Evolutionary conservation across 1,140 invertebrate species (phyloP).

Genomic region (Listronotus oregonensis): DNA sequence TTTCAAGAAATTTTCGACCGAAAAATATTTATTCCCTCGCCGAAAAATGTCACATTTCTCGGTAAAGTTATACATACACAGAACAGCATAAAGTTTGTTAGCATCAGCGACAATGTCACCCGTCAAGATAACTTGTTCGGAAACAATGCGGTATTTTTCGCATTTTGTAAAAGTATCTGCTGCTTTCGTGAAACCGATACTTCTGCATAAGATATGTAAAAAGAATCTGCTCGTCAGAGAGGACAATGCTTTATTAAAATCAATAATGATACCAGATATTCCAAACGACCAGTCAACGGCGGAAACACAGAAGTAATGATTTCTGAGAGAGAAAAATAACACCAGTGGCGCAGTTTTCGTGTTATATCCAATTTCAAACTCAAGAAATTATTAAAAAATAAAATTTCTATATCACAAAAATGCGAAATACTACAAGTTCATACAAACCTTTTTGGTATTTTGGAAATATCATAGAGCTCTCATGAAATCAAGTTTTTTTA

Average conservation of each 20-base stretch:
- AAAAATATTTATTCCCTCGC: slow-evolving; percentile 26
- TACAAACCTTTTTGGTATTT: too few species aligned
- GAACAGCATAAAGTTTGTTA: too few species aligned
- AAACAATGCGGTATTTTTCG: slow-evolving; percentile 36
- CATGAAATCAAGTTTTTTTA: too few species aligned
- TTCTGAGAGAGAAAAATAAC: not conserved
- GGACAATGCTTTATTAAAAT: slow-evolving; percentile 35
- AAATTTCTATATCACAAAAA: too few species aligned
- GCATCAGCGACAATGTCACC: slow-evolving; percentile 18
- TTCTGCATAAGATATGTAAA: slow-evolving; percentile 34
- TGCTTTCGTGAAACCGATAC: slow-evolving; percentile 32
- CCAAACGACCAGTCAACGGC: not conserved
- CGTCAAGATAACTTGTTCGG: slow-evolving; percentile 33
- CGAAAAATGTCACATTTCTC: slow-evolving; percentile 33
- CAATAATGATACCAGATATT: slow-evolving; percentile 30
- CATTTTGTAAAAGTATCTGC: slow-evolving; percentile 35
- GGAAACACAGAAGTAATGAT: slow-evolving; percentile 1
- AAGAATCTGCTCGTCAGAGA: slow-evolving; percentile 31
- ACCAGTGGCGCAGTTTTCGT: not conserved
- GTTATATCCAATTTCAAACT: too few species aligned
- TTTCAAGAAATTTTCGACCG: not conserved
- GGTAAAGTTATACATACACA: slow-evolving; percentile 23
- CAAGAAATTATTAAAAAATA: too few species aligned
- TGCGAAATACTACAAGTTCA: too few species aligned
- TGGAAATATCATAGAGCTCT: too few species aligned